Conservation (phyloP, 2,888 invertebrate genomes). For the Tiliacea citrago region DNA sequence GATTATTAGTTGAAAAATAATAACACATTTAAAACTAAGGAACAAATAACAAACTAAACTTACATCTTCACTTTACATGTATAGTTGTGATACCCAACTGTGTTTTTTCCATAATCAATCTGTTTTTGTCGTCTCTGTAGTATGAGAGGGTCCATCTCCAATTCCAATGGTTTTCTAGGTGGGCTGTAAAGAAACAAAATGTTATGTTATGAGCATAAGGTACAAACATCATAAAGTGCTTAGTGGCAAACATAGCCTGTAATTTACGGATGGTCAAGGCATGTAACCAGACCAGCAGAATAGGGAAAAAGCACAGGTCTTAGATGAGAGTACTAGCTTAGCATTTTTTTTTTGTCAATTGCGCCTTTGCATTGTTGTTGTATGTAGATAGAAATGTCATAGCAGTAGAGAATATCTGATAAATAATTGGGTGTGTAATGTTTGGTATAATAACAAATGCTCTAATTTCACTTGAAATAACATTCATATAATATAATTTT, state of each 20-base stretch:
- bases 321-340: neutral
- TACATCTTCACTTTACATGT: conserved; percentile 93
- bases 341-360: neutral
- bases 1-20: neutral
- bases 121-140: conserved; percentile 96
- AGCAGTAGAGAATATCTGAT: neutral
- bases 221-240: neutral
- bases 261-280: neutral
- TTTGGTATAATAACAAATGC: too few relatives aligned
- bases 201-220: neutral
- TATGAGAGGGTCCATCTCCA: conserved; percentile 93
- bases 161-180: conserved; percentile 77
- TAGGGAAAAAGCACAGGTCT: neutral
- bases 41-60: conserved; percentile 69
- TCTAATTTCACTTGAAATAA: too few relatives aligned
- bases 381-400: conserved; percentile 9
- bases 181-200: conserved; percentile 67
- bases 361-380: neutral
- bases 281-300: neutral
- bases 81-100: conserved; percentile 96
- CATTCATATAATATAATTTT: too few relatives aligned
- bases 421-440: too few relatives aligned
- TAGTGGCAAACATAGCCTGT: neutral
- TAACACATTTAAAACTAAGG: neutral
- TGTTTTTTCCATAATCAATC: conserved; percentile 98